Base-by-base conservation (phyloP, 2,797 vertebrate species). In the Channallabes apus region DNA sequence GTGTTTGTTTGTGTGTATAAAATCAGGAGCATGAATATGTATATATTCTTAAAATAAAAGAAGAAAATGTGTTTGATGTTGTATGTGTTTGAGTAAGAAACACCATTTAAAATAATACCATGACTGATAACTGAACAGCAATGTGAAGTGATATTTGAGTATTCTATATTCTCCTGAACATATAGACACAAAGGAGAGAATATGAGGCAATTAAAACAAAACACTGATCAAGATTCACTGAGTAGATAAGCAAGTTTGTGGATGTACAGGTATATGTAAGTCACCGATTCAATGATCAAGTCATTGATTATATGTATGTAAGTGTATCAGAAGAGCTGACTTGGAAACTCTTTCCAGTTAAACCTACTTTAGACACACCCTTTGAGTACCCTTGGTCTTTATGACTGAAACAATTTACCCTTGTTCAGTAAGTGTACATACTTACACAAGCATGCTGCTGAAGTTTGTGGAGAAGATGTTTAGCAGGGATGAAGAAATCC, bases 371-470 rank as follows among this genome's bases (percentile, higher is more conserved):
- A 35, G 35, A 35, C 35, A 35, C 35, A 35, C 35, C 35, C 35
- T 51, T 9, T 18, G 14, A 79, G 35, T 38, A 80, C 15, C 61
- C 4, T 2, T 64, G 24, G 46, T 12, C 27, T 64, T 22, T 11
- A 46, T 41, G n/a, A 80, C 29, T 80, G 7, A 80, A 64, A 27
- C n/a, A 64, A 51, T 65, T 29, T 17, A 15, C 61, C 41, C 9
- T 27, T 79, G 64, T 29, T 68, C 14, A 2, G 15, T 61, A 6
- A 72, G 68, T 14, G 8, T 56, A 46, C 67, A 61, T 67, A 94
- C 95, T 94, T 93, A 96, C 95, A 67, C 95, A 96, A 80, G 95
- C 95, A 41, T 96, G 95, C 86, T 96, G 95, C 91, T 96, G 95
- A 35, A 96, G 93, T 88, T 93, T 94, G 90, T 96, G 95, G 82